A percentile compares a stretch with the other conserved stretches of the same genome.
Evolutionary conservation across 2,797 vertebrate species (phyloP).

Genomic region (Coregonus sp.): DNA sequence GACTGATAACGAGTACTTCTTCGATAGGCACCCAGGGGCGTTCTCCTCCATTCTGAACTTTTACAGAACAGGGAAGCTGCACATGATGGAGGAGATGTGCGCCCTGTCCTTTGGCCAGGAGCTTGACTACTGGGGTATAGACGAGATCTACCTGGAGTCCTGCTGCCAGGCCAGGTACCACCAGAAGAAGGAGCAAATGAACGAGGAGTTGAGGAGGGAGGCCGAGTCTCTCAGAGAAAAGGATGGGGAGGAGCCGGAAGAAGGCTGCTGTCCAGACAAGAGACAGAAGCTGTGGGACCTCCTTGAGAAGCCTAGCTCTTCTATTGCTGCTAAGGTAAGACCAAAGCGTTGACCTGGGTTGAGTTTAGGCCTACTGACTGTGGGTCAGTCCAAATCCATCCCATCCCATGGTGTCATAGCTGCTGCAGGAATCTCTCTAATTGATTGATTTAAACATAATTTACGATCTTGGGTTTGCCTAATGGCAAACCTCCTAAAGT

Average conservation of each 20-base stretch:
- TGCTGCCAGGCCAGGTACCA: slow-evolving; percentile 98
- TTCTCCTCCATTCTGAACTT: slow-evolving; percentile 99
- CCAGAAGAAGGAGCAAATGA: slow-evolving; percentile 99
- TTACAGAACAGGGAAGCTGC: slow-evolving; percentile 96
- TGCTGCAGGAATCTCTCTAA: neutral
- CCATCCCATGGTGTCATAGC: neutral
- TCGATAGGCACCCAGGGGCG: slow-evolving; percentile 94
- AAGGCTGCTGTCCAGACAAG: slow-evolving; percentile 91
- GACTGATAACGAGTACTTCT: slow-evolving; percentile 93
- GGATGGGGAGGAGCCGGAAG: slow-evolving; percentile 89
- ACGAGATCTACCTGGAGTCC: slow-evolving; percentile 98
- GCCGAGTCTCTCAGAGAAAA: slow-evolving; percentile 90
- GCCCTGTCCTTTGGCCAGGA: slow-evolving; percentile 97
- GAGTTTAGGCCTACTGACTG: neutral
- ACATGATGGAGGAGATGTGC: slow-evolving; percentile 99
- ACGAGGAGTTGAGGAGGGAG: slow-evolving; percentile 93
- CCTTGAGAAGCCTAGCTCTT: slow-evolving; percentile 97
- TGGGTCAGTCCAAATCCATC: neutral
- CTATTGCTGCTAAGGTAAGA: slow-evolving; percentile 94
- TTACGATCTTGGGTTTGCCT: neutral
- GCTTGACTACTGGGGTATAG: slow-evolving; percentile 98
- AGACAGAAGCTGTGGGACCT: slow-evolving; percentile 98
- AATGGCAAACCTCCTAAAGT: no score
- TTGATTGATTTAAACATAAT: neutral
- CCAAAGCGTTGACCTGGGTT: neutral